Evolutionary conservation across 2,888 invertebrate genomes (phyloP), one percentile per base, ranked within the genome.

Genomic region (Tryphoninae sp.): DNA sequence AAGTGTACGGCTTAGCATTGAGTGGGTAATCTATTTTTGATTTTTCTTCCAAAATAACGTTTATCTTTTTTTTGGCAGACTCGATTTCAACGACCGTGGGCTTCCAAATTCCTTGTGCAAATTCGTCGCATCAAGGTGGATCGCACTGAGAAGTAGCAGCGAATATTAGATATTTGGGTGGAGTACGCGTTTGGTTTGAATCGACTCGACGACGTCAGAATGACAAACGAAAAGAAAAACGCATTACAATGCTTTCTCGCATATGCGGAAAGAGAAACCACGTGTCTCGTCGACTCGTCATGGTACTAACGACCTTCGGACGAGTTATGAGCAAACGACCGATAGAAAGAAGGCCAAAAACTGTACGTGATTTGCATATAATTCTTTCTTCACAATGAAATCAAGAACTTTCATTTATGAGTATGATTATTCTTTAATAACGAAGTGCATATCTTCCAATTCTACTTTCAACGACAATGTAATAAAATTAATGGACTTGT

Each of bases 131-230:
- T 65, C 22, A 13, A 45, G 49, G 51, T 8, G 11, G 2, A 13
- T 9, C 13, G 11, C 45, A 45, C 2, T 13, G 13, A 45, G 13
- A 45, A 45, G 13, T 45, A 13, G 13, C 9, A 9, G 13, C 2
- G 45, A 45, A 45, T 45, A 13, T 13, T 45, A 9, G 45, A 45
- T 45, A 13, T 2, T 8, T 13, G 45, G 26, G 9, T 19, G 19
- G 49, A 19, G 19, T 23, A 19, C n/a, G 51, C 23, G 53, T 8
- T 3, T 23, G 8, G 49, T 62, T 75, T 72, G 75, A 55, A 71
- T 9, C 13, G 45, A 13, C 45, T 45, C 11, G 45, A 45, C 13
- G 45, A 45, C 45, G 13, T 45, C 45, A 13, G 45, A 45, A 45
- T 45, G 45, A 45, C 45, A 13, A 45, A 45, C 45, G 13, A 45